Percentiles rank a stretch among this genome's conserved stretches.
phyloP scores from a whole-genome alignment of 1,140 invertebrate species.

The Ceratina calcarata region DNA sequence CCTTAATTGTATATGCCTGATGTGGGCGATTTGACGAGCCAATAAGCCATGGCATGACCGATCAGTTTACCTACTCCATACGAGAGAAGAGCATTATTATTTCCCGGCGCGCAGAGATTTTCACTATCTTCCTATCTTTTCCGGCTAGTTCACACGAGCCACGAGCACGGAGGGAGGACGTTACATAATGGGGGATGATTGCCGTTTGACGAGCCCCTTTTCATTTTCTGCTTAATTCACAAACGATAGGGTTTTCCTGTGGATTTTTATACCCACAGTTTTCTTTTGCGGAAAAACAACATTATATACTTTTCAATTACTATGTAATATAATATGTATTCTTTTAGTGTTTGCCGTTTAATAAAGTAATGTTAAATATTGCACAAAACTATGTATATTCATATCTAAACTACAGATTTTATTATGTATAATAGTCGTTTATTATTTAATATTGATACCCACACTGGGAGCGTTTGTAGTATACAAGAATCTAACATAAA shows the following conservation, averaged over 20 bases:
- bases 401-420: too few relatives aligned
- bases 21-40: slow-evolving; percentile 76
- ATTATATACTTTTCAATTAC: neutral
- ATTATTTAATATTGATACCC: too few relatives aligned
- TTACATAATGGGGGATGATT: slow-evolving; percentile 78
- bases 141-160: slow-evolving; percentile 75
- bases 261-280: neutral
- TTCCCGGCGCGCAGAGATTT: slow-evolving; percentile 56
- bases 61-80: slow-evolving; percentile 71
- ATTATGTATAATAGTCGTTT: too few relatives aligned
- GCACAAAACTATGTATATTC: too few relatives aligned
- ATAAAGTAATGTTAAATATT: too few relatives aligned
- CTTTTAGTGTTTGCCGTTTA: too few relatives aligned
- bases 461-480: neutral
- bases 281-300: neutral
- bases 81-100: slow-evolving; percentile 46
- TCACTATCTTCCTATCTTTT: slow-evolving; percentile 70
- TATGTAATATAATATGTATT: too few relatives aligned
- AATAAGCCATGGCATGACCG: slow-evolving; percentile 76
- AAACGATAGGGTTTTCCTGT: slow-evolving; percentile 60
- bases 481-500: neutral
- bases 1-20: slow-evolving; percentile 64
- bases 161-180: slow-evolving; percentile 62
- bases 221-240: slow-evolving; percentile 63
- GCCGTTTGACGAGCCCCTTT: slow-evolving; percentile 72